phyloP scores from a whole-genome alignment of 2,113 vertebrate genomes.

The Conger conger region DNA sequence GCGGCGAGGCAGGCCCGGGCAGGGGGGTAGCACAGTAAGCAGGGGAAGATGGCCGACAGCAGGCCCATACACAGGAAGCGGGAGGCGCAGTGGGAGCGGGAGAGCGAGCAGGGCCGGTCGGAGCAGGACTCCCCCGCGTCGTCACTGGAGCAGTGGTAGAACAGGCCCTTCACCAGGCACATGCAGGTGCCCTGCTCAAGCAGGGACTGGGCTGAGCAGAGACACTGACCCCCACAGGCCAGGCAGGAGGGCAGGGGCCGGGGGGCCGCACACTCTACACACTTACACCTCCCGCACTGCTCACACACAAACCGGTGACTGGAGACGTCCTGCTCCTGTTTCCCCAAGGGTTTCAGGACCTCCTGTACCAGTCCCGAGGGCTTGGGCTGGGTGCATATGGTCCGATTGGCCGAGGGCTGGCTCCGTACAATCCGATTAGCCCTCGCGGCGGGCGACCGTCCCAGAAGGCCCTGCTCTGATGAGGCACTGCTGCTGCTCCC shows the following conservation, averaged over 20 bases:
- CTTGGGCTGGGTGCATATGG: constrained; percentile 86
- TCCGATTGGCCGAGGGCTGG: constrained; percentile 8
- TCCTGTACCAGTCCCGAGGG: constrained; percentile 66
- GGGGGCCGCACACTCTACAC: constrained; percentile 87
- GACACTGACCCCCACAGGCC: constrained; percentile 88
- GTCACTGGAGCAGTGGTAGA: constrained; percentile 97
- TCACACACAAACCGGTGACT: constrained; percentile 94
- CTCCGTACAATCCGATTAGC: too few relatives aligned
- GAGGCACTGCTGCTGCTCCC: constrained; percentile 89
- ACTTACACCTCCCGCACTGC: constrained; percentile 93
- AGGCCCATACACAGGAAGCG: constrained; percentile 95
- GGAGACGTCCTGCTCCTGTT: constrained; percentile 66
- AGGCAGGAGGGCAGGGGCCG: constrained; percentile 85
- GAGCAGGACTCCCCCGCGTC: constrained; percentile 91
- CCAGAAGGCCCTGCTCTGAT: constrained; percentile 87
- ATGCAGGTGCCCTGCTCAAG: constrained; percentile 97
- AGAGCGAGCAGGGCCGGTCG: constrained; percentile 93
- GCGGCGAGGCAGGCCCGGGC: constrained; percentile 87
- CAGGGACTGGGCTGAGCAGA: constrained; percentile 90
- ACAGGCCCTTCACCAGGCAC: constrained; percentile 93
- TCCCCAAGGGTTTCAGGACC: constrained; percentile 79
- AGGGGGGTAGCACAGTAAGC: constrained; percentile 93
- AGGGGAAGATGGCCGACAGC: constrained; percentile 86
- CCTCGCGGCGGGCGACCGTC: constrained; percentile 75
- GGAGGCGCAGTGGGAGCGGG: constrained; percentile 90